Evolutionary conservation across 2,113 vertebrate species (phyloP), one percentile per base, ranked within the genome.

Genomic region (Leucoraja erinaceus): DNA sequence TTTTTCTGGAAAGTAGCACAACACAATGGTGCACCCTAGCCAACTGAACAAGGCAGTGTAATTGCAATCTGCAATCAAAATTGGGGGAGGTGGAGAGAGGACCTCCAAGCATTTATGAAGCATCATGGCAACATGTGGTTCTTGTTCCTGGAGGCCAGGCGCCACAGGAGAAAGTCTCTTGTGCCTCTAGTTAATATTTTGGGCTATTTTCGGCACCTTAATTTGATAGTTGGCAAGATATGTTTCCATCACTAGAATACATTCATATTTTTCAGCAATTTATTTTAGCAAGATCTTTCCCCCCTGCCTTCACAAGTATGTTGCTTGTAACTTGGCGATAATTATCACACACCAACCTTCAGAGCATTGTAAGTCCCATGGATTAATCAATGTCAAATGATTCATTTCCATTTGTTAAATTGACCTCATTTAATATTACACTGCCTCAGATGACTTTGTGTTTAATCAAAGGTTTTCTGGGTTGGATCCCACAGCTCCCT

Each of bases 401-500:
- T 72, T 91, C 38, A 91, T 47, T 91, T 91, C 66, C 66, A 72
- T 25, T 91, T 91, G 66, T 72, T 91, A 91, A 91, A 72, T 91
- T 72, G 72, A 38, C 66, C 12, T 72, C 12, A 72, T 47, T 54
- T 20, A 12, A 88, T 66, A 59, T 88, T 63, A 54, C 9, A 91
- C 12, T 72, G 33, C 54, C 18, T 70, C 68, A 5, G 38, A 25
- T 47, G 38, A 70, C 31, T 72, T 91, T 18, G 47, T 12, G 3
- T 91, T 72, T 22, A 47, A 10, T 25, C 22, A 25, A 2, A 68
- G 31, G 66, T 91, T 91, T 47, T 54, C 90, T 72, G 28, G 83
- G 4, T 11, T 61, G 4, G 61, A 88, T 88, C 59, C 63, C 56
- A 63, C 59, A 86, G 59, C 83, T 86, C 83, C 5, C 83, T n/a